Evolutionary conservation across 1,140 invertebrate genomes (phyloP).

Genomic region (Phocides pigmalion): DNA sequence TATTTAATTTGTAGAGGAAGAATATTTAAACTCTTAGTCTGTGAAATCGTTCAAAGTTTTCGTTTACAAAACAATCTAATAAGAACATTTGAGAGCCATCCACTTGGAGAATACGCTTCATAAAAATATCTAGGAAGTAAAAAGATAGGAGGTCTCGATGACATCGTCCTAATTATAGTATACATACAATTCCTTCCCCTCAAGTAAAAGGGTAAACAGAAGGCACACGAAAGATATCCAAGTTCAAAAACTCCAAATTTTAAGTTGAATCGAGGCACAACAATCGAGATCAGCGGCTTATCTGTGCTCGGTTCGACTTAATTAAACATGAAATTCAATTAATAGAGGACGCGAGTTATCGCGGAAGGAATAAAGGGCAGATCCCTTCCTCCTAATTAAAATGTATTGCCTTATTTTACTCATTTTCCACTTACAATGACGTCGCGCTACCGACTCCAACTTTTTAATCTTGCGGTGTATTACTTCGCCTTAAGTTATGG

Average conservation of each 20-base stretch:
- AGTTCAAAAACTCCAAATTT: conserved; percentile 63
- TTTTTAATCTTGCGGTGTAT: conserved; percentile 78
- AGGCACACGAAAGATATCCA: conserved; percentile 36
- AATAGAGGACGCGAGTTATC: conserved; percentile 79
- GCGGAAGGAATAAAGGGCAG: conserved; percentile 78
- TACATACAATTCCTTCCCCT: conserved; percentile 3
- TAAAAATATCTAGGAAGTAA: too few species aligned
- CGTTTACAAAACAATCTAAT: too few species aligned
- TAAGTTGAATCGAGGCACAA: conserved; percentile 58
- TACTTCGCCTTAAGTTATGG: conserved; percentile 62
- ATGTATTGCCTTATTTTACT: conserved; percentile 84
- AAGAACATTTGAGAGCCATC: too few species aligned
- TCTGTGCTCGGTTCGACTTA: conserved; percentile 68
- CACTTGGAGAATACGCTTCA: too few species aligned
- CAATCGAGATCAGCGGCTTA: conserved; percentile 65
- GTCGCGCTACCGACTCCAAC: conserved; percentile 77
- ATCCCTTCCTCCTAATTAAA: conserved; percentile 81
- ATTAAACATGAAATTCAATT: conserved; percentile 84
- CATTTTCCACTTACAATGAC: conserved; percentile 83
- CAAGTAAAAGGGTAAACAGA: conserved; percentile 33
- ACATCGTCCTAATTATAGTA: too few species aligned
- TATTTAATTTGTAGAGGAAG: too few species aligned
- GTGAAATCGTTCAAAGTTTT: too few species aligned
- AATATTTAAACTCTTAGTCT: too few species aligned
- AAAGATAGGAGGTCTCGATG: too few species aligned